Percentiles rank a stretch among this genome's conserved stretches.
These are phyloP conservation scores for Psephotus haematonotus DNA, from an alignment of 2,113 vertebrate genomes.

Conservation along the genomic window DNA sequence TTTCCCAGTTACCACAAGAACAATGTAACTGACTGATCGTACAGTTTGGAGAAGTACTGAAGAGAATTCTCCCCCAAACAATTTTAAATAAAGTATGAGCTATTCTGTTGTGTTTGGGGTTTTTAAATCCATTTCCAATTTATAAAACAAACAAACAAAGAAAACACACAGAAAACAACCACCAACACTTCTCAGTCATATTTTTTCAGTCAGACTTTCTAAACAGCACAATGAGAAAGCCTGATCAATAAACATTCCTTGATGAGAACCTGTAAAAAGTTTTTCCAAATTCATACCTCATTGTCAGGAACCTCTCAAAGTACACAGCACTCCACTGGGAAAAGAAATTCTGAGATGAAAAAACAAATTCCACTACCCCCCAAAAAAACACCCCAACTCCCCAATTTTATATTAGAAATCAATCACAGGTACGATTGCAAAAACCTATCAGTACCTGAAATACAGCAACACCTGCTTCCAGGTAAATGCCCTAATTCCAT, in stretches of 20 bases:
- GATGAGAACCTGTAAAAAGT: neutral
- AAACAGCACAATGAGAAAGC: neutral
- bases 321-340: neutral
- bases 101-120: neutral
- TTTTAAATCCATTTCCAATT: neutral
- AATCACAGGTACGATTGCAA: neutral
- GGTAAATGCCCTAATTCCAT: neutral
- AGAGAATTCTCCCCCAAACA: neutral
- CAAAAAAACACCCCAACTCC: too few relatives aligned
- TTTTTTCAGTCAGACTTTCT: neutral
- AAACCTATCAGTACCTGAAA: neutral
- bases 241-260: neutral
- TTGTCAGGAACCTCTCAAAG: neutral
- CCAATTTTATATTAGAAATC: neutral
- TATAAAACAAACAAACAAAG: neutral
- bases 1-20: neutral
- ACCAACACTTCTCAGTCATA: neutral
- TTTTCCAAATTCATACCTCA: neutral
- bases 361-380: neutral
- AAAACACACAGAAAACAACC: too few relatives aligned
- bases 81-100: neutral
- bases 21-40: neutral
- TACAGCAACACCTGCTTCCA: neutral
- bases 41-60: neutral
- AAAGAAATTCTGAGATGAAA: neutral